These are phyloP conservation scores for Eupithecia tripunctaria DNA, from an alignment of 2,888 invertebrate genomes.

Conservation along the genomic window DNA sequence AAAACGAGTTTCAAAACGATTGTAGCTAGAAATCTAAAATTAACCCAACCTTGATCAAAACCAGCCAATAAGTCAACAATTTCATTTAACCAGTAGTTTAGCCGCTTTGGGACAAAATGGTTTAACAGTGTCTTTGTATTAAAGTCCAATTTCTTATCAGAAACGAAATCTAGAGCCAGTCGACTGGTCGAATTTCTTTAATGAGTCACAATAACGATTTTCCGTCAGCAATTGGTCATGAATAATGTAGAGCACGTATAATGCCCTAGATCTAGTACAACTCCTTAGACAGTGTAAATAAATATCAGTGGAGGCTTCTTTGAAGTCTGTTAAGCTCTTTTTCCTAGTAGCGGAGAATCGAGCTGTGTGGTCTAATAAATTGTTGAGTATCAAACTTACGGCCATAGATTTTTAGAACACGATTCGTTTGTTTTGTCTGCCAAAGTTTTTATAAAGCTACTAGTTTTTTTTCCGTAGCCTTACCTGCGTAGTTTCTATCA, in stretches of 20 bases:
- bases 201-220: conserved; percentile 82
- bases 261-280: conserved; percentile 68
- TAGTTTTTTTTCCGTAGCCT: too few relatives aligned
- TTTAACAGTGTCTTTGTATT: conserved; percentile 37
- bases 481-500: too few relatives aligned
- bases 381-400: not conserved
- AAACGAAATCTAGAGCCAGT: conserved; percentile 40
- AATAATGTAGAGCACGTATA: conserved; percentile 73
- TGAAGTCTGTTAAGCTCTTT: not conserved
- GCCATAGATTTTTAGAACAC: not conserved
- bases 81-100: not conserved
- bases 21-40: conserved; percentile 28
- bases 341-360: not conserved
- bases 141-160: conserved; percentile 37
- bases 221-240: conserved; percentile 77
- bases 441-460: not conserved
- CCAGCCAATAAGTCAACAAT: conserved; percentile 11
- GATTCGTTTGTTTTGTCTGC: not conserved
- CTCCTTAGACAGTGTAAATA: conserved; percentile 39
- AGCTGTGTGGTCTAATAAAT: conserved; percentile 26
- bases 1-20: conserved; percentile 14
- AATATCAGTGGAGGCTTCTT: conserved; percentile 22
- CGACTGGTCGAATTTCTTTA: conserved; percentile 69
- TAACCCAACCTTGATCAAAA: conserved; percentile 24
- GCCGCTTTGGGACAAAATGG: conserved; percentile 18